A percentile compares a stretch with the other conserved stretches of the same genome.
Conservation (phyloP, 2,797 vertebrate genomes). For the Echiichthys vipera region DNA sequence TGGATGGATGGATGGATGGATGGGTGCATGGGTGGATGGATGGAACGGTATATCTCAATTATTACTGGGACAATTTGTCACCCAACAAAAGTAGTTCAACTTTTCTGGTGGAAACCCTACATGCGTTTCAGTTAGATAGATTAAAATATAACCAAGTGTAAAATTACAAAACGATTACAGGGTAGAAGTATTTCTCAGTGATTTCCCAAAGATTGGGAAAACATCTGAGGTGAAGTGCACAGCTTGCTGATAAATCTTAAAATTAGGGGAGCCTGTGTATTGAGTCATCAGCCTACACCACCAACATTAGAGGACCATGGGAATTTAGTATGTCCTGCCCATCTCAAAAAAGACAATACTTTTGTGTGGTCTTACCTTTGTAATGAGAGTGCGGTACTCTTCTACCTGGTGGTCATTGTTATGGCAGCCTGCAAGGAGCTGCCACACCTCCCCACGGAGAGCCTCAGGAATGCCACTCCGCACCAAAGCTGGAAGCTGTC, state of each 20-base stretch:
- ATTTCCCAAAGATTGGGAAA: constrained; percentile 8
- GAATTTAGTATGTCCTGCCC: background rate
- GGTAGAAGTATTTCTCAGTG: background rate
- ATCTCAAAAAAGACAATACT: background rate
- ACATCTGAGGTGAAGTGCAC: background rate
- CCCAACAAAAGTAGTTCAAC: too few relatives aligned
- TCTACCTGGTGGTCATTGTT: constrained; percentile 98
- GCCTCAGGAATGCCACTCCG: constrained; percentile 97
- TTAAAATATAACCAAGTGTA: background rate
- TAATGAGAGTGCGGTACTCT: constrained; percentile 98
- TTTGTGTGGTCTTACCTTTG: constrained; percentile 87
- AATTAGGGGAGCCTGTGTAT: background rate
- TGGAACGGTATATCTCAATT: too few relatives aligned
- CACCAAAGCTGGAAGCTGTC: constrained; percentile 91
- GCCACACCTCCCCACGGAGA: constrained; percentile 97
- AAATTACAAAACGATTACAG: background rate
- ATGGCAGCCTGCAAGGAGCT: constrained; percentile 96
- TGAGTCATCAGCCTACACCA: background rate
- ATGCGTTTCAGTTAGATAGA: background rate
- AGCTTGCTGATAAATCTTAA: background rate
- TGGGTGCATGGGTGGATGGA: too few relatives aligned
- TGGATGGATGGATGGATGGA: too few relatives aligned
- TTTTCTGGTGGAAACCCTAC: too few relatives aligned
- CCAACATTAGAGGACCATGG: background rate
- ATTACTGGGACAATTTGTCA: too few relatives aligned